Percentiles rank a stretch among this genome's conserved stretches.
Evolutionary conservation across 2,797 vertebrate genomes (phyloP).

Genomic region (Lacerta bilineata): DNA sequence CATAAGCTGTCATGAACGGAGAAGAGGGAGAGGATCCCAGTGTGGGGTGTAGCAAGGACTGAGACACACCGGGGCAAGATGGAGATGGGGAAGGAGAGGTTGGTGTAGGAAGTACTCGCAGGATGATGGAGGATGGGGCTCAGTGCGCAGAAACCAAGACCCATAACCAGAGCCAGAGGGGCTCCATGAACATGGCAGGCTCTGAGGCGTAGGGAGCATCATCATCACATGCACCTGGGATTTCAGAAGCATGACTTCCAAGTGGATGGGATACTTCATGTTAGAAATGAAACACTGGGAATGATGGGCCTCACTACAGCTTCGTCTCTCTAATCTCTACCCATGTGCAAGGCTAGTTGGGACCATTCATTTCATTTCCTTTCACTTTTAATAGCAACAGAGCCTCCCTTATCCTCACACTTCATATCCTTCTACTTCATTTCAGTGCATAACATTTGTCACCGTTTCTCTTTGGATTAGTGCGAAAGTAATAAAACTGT

Average conservation of each 20-base stretch:
- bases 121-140: too few relatives aligned
- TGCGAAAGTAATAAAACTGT: conserved; percentile 30
- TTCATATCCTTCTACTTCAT: neutral
- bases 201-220: too few relatives aligned
- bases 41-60: too few relatives aligned
- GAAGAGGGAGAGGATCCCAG: too few relatives aligned
- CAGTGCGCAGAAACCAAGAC: too few relatives aligned
- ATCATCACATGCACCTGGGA: neutral
- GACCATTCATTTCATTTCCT: neutral
- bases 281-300: neutral
- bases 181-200: too few relatives aligned
- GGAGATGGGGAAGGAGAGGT: too few relatives aligned
- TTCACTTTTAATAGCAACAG: neutral
- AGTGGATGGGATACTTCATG: neutral
- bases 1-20: neutral
- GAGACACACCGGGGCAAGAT: too few relatives aligned
- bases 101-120: too few relatives aligned
- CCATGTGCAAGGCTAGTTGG: too few relatives aligned
- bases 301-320: neutral
- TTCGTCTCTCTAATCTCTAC: neutral
- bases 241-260: neutral
- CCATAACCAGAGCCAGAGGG: too few relatives aligned
- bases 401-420: neutral
- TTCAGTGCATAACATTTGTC: conserved; percentile 19
- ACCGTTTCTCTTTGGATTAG: conserved; percentile 12